phyloP scores from a whole-genome alignment of 2,797 vertebrate species.

The Rhinella marina region DNA sequence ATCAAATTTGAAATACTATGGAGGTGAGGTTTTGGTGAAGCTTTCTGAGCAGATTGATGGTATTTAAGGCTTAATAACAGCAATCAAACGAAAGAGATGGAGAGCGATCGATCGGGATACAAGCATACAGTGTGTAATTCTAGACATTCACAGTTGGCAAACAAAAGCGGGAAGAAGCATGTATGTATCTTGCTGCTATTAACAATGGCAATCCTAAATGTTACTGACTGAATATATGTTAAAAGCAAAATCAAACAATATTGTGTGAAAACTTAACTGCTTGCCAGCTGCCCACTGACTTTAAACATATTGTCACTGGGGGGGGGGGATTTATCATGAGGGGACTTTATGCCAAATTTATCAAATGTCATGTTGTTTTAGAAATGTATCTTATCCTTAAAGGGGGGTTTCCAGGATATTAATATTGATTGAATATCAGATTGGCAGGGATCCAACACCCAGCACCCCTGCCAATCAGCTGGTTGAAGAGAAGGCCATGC shows the following conservation, averaged over 20 bases:
- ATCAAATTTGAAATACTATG: background rate
- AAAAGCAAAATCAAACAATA: background rate
- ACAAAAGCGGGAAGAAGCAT: background rate
- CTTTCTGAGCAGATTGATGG: background rate
- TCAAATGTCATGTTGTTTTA: no score
- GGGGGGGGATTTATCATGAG: no score
- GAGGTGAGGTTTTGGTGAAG: background rate
- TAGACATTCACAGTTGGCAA: slow-evolving; percentile 3
- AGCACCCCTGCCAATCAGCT: no score
- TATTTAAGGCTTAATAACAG: slow-evolving; percentile 22
- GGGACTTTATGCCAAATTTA: no score
- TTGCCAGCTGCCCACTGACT: no score
- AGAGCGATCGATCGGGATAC: slow-evolving; percentile 6
- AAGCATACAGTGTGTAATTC: background rate
- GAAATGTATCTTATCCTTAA: no score
- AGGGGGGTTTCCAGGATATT: no score
- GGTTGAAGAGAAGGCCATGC: no score
- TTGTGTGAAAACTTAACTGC: background rate
- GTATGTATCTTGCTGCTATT: background rate
- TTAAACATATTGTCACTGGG: no score
- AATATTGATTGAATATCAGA: no score
- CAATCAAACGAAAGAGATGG: slow-evolving; percentile 26
- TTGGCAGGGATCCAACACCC: no score
- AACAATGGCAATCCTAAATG: background rate
- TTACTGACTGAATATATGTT: background rate